Base-by-base conservation (phyloP, 2,113 vertebrate genomes). In the Lophius piscatorius region DNA sequence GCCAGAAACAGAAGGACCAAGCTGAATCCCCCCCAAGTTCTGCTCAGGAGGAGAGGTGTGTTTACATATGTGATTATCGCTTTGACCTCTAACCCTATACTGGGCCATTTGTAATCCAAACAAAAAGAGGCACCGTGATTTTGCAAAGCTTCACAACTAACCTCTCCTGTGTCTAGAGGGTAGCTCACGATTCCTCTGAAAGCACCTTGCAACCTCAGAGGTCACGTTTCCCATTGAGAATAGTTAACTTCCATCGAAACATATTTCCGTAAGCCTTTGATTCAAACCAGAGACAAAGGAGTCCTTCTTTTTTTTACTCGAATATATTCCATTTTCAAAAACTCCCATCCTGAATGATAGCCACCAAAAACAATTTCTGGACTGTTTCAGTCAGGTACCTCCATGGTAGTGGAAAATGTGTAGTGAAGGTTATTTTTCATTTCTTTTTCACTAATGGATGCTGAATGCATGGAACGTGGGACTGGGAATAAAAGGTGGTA, bases 221-320 rank as follows among this genome's bases (percentile, higher is more conserved):
- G 72, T 89, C 90, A 91, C 88, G 86, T 83, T 92, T 91, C 85
- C 80, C 71, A 90, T 91, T 89, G 76, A 84, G 77, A 85, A 72
- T 80, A 82, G 78, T 91, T 90, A 84, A 89, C 81, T 81, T 87
- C 84, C 83, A 88, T 83, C 74, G 44, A 82, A 79, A 85, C 87
- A 83, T 88, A 90, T 90, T 91, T 89, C 85, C 71, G 57, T 86
- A 89, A 86, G 74, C 72, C 76, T 87, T 85, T 91, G 89, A 92
- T 90, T 90, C 74, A 83, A 89, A 90, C 79, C 88, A 92, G 88
- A 91, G 67, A 82, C 80, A 63, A 81, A 83, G 36, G 20, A 67
- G 56, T 10, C 31, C 63, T 38, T 76, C 68, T 76, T 52, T 70
- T 47, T 50, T 28, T 47, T 35, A 38, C 51, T 54, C 40, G 68